phyloP scores from a whole-genome alignment of 2,797 vertebrate species.

The Dermochelys coriacea region DNA sequence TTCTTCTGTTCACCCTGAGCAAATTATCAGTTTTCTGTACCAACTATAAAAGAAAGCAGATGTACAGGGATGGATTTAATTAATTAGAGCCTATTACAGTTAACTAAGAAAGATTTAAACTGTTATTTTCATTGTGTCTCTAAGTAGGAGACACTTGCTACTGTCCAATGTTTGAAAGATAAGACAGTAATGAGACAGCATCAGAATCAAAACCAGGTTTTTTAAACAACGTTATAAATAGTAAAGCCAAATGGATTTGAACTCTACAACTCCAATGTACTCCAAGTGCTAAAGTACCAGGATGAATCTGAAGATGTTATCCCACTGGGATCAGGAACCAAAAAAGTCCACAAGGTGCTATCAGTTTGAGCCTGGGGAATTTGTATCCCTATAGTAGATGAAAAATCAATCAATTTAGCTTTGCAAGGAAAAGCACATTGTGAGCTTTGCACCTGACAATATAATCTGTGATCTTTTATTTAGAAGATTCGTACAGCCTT shows the following conservation, averaged over 20 bases:
- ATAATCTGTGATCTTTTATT: slow-evolving; percentile 27
- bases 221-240: not conserved
- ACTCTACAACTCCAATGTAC: not conserved
- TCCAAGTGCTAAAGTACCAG: not conserved
- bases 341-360: not conserved
- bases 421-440: slow-evolving; percentile 7
- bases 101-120: not conserved
- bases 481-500: not conserved
- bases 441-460: slow-evolving; percentile 31
- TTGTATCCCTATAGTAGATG: not conserved
- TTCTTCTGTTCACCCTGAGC: not conserved
- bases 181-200: not conserved
- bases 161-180: not conserved
- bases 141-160: not conserved
- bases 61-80: rapidly evolving
- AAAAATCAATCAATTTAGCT: not conserved
- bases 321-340: not conserved
- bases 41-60: not conserved
- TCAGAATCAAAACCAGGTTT: not conserved
- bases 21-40: not conserved
- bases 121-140: not conserved
- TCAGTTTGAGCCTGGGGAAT: not conserved
- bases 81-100: not conserved
- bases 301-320: not conserved
- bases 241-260: not conserved